Conservation (phyloP, 2,888 invertebrate genomes). For the Synergus laeviventris region DNA sequence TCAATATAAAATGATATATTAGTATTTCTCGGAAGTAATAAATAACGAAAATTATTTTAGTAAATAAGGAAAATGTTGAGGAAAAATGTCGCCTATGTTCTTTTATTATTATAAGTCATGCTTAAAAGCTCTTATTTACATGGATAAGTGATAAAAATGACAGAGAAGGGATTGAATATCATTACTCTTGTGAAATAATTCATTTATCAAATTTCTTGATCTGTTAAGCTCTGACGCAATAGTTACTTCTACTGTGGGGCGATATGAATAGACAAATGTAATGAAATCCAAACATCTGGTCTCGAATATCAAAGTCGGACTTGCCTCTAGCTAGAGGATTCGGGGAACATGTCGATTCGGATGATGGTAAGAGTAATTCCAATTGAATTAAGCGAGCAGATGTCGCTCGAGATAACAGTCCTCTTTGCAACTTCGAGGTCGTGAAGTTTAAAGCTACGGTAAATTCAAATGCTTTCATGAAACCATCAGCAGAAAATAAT, state of each 20-base stretch:
- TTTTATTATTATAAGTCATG: background rate
- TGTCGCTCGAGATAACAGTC: conserved; percentile 3
- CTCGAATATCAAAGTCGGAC: background rate
- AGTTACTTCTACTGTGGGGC: background rate
- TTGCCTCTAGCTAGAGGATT: background rate
- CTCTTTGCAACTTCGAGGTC: background rate
- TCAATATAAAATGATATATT: too few relatives aligned
- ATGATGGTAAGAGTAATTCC: conserved; percentile 7
- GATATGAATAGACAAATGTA: background rate
- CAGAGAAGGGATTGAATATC: background rate
- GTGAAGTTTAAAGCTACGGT: background rate
- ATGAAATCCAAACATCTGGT: conserved; percentile 2
- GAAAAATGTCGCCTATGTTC: background rate
- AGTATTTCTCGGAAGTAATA: too few relatives aligned
- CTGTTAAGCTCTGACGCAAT: background rate
- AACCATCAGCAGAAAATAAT: background rate
- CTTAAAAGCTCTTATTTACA: background rate
- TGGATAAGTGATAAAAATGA: background rate
- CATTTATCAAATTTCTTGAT: background rate
- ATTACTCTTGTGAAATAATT: background rate
- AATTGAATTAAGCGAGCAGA: conserved; percentile 7
- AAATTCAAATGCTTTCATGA: background rate
- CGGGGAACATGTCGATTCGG: background rate
- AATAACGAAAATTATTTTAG: too few relatives aligned
- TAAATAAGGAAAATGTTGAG: too few relatives aligned